phyloP scores from a whole-genome alignment of 2,797 vertebrate genomes.

The Kryptolebias ocellatus region DNA sequence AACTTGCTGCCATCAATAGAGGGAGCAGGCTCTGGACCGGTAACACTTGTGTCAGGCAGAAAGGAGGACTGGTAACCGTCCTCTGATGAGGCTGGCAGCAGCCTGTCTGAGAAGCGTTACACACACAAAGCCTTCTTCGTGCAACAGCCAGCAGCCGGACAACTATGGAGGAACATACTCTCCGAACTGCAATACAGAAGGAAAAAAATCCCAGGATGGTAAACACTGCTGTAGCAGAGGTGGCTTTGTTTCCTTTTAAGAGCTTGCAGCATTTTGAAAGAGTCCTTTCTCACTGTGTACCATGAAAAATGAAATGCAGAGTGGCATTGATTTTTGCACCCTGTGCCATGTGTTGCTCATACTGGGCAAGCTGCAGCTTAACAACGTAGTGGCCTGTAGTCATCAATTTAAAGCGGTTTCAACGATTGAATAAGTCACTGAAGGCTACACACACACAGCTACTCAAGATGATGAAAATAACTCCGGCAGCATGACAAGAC shows the following conservation, averaged over 20 bases:
- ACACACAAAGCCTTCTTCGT: constrained; percentile 24
- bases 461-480: constrained; percentile 75
- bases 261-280: constrained; percentile 6
- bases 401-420: constrained; percentile 76
- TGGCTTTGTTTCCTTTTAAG: constrained; percentile 28
- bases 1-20: constrained; percentile 68
- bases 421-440: constrained; percentile 70
- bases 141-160: constrained; percentile 32
- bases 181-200: constrained; percentile 27
- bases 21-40: constrained; percentile 56
- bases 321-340: constrained; percentile 75
- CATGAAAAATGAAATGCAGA: constrained; percentile 65
- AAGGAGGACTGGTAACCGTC: constrained; percentile 37
- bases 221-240: constrained; percentile 4
- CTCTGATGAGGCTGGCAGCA: constrained; percentile 56
- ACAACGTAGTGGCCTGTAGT: constrained; percentile 72
- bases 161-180: constrained; percentile 36
- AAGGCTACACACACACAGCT: constrained; percentile 58
- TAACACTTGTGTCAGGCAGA: constrained; percentile 50
- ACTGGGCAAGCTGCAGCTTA: constrained; percentile 71
- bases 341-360: constrained; percentile 68
- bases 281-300: constrained; percentile 29
- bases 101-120: constrained; percentile 44
- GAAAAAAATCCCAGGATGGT: constrained; percentile 13
- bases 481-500: constrained; percentile 55